phyloP scores from a whole-genome alignment of 1,140 invertebrate species.

The Laupala kohalensis region DNA sequence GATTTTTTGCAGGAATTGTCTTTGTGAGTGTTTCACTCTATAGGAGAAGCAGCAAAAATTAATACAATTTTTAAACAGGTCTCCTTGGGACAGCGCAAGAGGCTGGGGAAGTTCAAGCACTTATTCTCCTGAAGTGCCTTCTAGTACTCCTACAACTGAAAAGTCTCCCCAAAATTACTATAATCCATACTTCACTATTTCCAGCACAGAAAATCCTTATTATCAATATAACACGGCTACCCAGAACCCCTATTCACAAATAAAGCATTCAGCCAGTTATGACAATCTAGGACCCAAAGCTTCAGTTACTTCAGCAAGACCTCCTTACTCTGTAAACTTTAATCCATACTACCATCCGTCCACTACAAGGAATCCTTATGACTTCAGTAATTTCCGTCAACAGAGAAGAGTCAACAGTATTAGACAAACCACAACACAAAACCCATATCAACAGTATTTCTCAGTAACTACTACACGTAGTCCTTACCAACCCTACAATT shows the following conservation, averaged over 20 bases:
- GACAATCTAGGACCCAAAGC: neutral
- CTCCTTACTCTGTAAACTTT: neutral
- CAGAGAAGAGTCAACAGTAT: neutral
- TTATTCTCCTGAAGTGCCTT: neutral
- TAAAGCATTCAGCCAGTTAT: neutral
- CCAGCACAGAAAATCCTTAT: neutral
- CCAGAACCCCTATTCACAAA: neutral
- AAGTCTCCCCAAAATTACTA: neutral
- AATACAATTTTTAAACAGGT: neutral
- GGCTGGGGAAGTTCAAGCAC: neutral
- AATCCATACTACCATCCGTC: neutral
- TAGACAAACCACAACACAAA: constrained; percentile 1
- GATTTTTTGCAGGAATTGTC: too few relatives aligned
- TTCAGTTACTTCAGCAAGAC: neutral
- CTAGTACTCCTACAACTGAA: neutral
- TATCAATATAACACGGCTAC: neutral
- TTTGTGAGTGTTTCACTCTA: too few relatives aligned
- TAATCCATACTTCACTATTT: neutral
- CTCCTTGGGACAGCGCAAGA: neutral
- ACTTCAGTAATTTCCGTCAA: constrained; percentile 9
- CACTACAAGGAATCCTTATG: constrained; percentile 13
- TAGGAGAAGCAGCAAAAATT: too few relatives aligned
- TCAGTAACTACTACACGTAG: neutral
- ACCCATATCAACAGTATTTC: neutral
- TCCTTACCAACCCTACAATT: neutral